Evolutionary conservation across 2,797 vertebrate genomes (phyloP), one percentile per base, ranked within the genome.

Genomic region (Muraenolepis orangiensis): DNA sequence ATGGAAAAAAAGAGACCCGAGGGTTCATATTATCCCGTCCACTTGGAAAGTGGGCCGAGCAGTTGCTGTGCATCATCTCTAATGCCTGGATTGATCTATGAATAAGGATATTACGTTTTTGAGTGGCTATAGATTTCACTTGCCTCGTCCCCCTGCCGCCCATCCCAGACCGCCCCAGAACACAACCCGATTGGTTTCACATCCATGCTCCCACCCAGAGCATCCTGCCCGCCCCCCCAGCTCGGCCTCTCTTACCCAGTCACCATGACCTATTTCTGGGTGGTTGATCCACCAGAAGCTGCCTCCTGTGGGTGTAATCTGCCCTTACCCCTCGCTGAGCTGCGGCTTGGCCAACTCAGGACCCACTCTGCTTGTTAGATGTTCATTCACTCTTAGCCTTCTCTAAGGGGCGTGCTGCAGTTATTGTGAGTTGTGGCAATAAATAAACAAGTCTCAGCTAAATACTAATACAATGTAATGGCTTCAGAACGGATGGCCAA

Each of bases 241-340:
- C 51, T 57, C 16, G 29, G 66, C 66, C 16, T 74, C 66, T 85
- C 75, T 23, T 38, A 2, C 71, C 71, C 69, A 46, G 69, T 40
- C 46, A 70, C 66, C 32, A 66, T 76, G 83, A 75, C 81, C 29
- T 2, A 81, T 75, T 83, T 88, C 68, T 71, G 51, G 46, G 67
- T 64, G 70, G 34, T 70, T 36, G 76, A 76, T 69, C 72, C 34
- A 32, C 77, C 42, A 68, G 66, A 14, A n/a, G 4, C 34, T 0
- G 46, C 71, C 74, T 82, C 36, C 78, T 72, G 80, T 76, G 78
- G 74, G 72, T 74, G 74, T 85, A 80, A 85, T 85, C 85, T 77
- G 46, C 72, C 68, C 71, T 32, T 82, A 72, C 69, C 79, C 57
- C 26, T 30, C 36, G 66, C 72, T 31, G 20, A 69, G 23, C 77